Evolutionary conservation across 2,888 invertebrate genomes (phyloP).

Genomic region (Bombylius major): DNA sequence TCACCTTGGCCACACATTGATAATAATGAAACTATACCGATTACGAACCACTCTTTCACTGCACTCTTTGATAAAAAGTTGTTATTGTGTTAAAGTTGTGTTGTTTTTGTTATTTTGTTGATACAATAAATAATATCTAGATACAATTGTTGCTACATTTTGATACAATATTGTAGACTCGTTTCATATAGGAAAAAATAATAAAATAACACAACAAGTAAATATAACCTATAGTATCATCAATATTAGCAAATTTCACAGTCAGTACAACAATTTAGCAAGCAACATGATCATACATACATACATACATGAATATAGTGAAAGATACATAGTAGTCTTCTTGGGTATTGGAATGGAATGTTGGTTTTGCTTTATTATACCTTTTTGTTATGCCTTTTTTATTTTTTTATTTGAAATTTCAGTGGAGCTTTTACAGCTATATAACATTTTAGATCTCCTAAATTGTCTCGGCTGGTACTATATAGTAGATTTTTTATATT

Average conservation of each 20-base stretch:
- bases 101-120: no score
- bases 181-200: no score
- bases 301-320: no score
- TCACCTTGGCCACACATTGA: background rate
- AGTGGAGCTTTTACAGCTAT: background rate
- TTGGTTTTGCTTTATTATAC: background rate
- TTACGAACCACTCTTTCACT: no score
- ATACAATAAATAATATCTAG: no score
- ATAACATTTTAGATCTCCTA: background rate
- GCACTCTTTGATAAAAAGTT: background rate
- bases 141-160: background rate
- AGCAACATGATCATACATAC: no score
- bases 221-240: background rate
- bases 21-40: background rate
- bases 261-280: no score
- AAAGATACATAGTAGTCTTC: no score
- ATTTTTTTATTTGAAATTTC: background rate
- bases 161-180: no score
- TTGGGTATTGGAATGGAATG: background rate
- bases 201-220: background rate
- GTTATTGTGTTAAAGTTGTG: no score
- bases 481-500: background rate
- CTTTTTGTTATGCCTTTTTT: no score
- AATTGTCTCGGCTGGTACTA: background rate
- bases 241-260: background rate